These are phyloP conservation scores for Calameuta pallipes DNA, from an alignment of 2,888 invertebrate genomes.

Conservation along the genomic window DNA sequence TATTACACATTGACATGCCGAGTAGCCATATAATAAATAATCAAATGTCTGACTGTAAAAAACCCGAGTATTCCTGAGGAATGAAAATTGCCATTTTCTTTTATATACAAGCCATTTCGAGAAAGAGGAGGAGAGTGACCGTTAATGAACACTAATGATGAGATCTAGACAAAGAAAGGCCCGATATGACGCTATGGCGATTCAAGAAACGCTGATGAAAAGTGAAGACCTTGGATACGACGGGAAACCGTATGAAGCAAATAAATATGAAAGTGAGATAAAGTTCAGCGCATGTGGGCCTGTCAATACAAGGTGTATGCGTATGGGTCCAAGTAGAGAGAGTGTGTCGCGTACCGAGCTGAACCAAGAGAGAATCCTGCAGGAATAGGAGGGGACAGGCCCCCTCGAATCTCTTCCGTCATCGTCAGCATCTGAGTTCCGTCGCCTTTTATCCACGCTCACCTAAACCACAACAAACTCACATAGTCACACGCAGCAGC, in stretches of 20 bases:
- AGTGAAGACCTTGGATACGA: slow-evolving; percentile 23
- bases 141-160: too few species aligned
- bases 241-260: slow-evolving; percentile 24
- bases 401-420: slow-evolving; percentile 57
- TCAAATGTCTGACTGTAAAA: too few species aligned
- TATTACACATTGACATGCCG: too few species aligned
- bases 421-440: slow-evolving; percentile 61
- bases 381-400: slow-evolving; percentile 61
- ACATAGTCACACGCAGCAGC: slow-evolving; percentile 45
- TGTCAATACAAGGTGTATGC: slow-evolving; percentile 49
- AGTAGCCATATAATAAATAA: too few species aligned
- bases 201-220: slow-evolving; percentile 19
- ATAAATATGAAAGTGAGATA: slow-evolving; percentile 26
- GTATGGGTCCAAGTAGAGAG: slow-evolving; percentile 65
- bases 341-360: slow-evolving; percentile 66
- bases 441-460: slow-evolving; percentile 63
- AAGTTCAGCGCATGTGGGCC: slow-evolving; percentile 34
- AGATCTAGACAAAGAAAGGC: too few species aligned
- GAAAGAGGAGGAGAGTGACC: too few species aligned
- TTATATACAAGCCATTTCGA: too few species aligned
- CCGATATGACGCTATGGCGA: too few species aligned
- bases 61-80: too few species aligned
- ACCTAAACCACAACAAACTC: slow-evolving; percentile 65
- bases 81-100: too few species aligned
- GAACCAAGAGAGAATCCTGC: slow-evolving; percentile 65